phyloP scores from a whole-genome alignment of 2,113 vertebrate genomes.

The Myotis yumanensis region DNA sequence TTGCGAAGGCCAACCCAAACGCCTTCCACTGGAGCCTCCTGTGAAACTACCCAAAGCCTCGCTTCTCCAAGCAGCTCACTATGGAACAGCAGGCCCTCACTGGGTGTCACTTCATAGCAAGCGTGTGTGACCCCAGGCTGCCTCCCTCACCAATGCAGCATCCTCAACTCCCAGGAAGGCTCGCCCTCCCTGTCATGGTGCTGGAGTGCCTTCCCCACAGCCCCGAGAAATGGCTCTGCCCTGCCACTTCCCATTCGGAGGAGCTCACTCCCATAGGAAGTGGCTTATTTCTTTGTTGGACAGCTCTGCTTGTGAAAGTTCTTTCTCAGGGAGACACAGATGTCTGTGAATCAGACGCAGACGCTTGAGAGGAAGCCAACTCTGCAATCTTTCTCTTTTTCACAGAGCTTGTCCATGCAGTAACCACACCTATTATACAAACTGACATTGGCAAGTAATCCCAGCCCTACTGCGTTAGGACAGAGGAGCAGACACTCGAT shows the following conservation, averaged over 20 bases:
- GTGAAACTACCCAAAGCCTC: neutral
- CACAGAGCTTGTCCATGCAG: neutral
- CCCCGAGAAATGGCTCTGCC: neutral
- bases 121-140: rapidly evolving
- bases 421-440: neutral
- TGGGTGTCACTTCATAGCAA: neutral
- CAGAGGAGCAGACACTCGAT: neutral
- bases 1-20: neutral
- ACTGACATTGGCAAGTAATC: neutral
- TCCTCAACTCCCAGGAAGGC: neutral
- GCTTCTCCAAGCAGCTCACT: neutral
- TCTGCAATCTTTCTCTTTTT: conserved; percentile 27
- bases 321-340: conserved; percentile 58
- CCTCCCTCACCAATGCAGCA: neutral
- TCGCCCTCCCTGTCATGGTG: neutral
- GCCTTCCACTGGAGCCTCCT: neutral
- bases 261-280: conserved; percentile 11
- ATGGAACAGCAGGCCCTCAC: neutral
- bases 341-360: conserved; percentile 62
- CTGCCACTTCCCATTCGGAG: neutral
- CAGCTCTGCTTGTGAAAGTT: conserved; percentile 15
- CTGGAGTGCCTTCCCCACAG: neutral
- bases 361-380: conserved; percentile 28
- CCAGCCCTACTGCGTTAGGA: neutral
- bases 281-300: neutral